Percentiles rank a stretch among this genome's conserved stretches.
Evolutionary conservation across 2,797 vertebrate genomes (phyloP).

Genomic region (Poecilia gillii): DNA sequence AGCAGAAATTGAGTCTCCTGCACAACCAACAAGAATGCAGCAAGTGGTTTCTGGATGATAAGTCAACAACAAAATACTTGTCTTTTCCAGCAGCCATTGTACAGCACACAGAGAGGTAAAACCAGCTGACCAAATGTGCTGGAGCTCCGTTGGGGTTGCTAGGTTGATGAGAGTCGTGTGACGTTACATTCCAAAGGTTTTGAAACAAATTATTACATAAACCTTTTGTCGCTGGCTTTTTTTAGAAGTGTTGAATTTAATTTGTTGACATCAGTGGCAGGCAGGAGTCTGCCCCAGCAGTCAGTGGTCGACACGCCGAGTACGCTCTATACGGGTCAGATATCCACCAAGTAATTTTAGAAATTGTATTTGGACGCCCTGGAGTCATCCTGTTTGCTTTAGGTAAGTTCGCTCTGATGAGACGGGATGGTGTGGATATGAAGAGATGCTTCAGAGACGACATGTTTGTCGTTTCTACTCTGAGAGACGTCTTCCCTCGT

Average conservation of each 20-base stretch:
- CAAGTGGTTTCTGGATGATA: too few relatives aligned
- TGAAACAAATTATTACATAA: too few relatives aligned
- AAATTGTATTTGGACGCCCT: neutral
- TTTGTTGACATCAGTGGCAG: neutral
- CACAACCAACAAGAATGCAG: too few relatives aligned
- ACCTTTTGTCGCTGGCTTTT: too few relatives aligned
- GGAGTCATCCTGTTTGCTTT: constrained; percentile 24
- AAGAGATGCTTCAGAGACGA: constrained; percentile 25
- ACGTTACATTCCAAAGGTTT: too few relatives aligned
- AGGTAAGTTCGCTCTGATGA: constrained; percentile 18
- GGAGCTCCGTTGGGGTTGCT: too few relatives aligned
- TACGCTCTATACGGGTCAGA: neutral
- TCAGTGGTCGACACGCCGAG: neutral
- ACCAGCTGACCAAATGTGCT: too few relatives aligned
- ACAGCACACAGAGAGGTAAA: too few relatives aligned
- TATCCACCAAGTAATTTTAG: neutral
- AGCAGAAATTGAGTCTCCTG: too few relatives aligned
- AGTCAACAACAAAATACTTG: too few relatives aligned
- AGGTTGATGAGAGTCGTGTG: too few relatives aligned
- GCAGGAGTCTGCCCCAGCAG: neutral
- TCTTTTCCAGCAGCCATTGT: too few relatives aligned
- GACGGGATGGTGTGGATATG: constrained; percentile 32
- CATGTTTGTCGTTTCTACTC: constrained; percentile 46
- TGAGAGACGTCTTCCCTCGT: constrained; percentile 34
- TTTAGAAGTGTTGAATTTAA: neutral